A percentile compares a stretch with the other conserved stretches of the same genome.
phyloP scores from a whole-genome alignment of 92 coral and sea anemone species.

The Epizoanthus fatuus region DNA sequence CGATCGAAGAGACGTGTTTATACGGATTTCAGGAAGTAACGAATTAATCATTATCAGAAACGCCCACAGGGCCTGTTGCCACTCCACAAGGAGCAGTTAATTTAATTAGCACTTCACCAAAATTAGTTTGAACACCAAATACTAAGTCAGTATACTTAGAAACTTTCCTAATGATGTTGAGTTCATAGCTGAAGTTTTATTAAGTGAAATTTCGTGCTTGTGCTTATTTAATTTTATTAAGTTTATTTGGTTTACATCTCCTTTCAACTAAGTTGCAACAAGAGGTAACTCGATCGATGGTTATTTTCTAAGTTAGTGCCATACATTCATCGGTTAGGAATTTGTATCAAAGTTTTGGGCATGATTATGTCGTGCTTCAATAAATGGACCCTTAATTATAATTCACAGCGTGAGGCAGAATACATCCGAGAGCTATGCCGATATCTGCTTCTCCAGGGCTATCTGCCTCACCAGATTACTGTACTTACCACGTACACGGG shows the following conservation, averaged over 20 bases:
- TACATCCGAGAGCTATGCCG: conserved; percentile 87
- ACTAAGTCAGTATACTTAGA: background rate
- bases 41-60: conserved; percentile 33
- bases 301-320: too few species aligned
- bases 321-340: too few species aligned
- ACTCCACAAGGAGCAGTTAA: conserved; percentile 11
- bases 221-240: background rate
- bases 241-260: too few species aligned
- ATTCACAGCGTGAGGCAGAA: conserved; percentile 77
- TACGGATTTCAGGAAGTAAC: conserved; percentile 42
- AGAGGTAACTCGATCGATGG: too few species aligned
- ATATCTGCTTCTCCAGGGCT: conserved; percentile 88
- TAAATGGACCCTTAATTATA: background rate
- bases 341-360: too few species aligned
- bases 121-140: background rate
- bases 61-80: conserved; percentile 36
- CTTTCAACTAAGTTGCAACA: too few species aligned
- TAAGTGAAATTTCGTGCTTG: background rate
- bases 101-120: conserved; percentile 3
- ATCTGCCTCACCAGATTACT: conserved; percentile 75
- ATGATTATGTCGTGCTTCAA: too few species aligned
- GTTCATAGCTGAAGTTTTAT: background rate
- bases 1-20: conserved; percentile 46
- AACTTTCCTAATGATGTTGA: background rate
- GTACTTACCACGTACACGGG: conserved; percentile 95